Base-by-base conservation (phyloP, 2,888 invertebrate species). In the Phaonia tiefii region DNA sequence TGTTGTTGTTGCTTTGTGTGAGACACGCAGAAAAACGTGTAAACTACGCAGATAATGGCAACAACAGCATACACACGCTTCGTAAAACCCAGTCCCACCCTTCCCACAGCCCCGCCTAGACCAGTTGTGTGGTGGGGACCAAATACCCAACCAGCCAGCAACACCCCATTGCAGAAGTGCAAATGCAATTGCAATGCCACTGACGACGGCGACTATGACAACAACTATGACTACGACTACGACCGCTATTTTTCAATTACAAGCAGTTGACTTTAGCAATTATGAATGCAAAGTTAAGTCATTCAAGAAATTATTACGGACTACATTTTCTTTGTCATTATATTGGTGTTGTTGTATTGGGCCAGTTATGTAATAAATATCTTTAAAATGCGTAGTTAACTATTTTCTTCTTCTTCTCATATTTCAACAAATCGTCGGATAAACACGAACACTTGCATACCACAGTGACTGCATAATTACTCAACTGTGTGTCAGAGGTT, bases 11-110 rank as follows among this genome's bases (percentile, higher is more conserved):
- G 8, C 42, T 11, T 66, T 54, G 17, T 77, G 42, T 67, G 37
- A 77, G 49, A 49, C 72, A 77, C 77, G 77, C 77, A 77, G 66
- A 56, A 75, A 75, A 75, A 75, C 75, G 75, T 75, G 75, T 75
- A 63, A 76, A 71, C 75, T 76, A 76, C 75, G 75, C 75, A 75
- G 75, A 70, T 70, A 75, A 63, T 49, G 69, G 31, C 65, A 31
- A 25, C 39, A 70, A 56, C 42, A 56, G 13, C 20, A 39, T 22
- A 31, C 31, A 31, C 15, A 42, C n/a, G 15, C 22, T 31, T 10
- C 15, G 26, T 39, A 54, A 31, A 15, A 13, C 25, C n/a, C 31
- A 31, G 31, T 31, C 8, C 31, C 31, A 5, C 8, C 31, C 31
- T 3, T 8, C 31, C 31, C 31, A 31, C 31, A 31, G 3, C 20